These are phyloP conservation scores for Pandemis cinnamomeana DNA, from an alignment of 2,888 invertebrate species.

Conservation along the genomic window DNA sequence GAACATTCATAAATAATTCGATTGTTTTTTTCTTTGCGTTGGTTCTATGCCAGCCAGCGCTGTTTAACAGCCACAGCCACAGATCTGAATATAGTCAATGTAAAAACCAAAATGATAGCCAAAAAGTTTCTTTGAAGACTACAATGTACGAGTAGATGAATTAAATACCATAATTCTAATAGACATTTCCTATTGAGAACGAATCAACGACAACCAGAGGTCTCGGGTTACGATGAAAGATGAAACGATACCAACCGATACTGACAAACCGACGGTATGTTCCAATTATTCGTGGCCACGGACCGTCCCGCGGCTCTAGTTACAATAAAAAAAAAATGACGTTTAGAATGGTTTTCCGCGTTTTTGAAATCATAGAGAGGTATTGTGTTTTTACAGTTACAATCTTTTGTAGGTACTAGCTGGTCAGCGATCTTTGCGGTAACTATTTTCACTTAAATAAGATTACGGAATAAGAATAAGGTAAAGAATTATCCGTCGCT, in stretches of 20 bases:
- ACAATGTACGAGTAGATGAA: constrained; percentile 11
- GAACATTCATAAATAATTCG: not conserved
- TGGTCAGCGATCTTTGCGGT: too few relatives aligned
- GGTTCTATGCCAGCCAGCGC: not conserved
- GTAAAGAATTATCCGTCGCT: too few relatives aligned
- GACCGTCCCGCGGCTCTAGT: constrained; percentile 21
- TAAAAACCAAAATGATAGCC: constrained; percentile 1
- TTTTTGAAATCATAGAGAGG: constrained; percentile 22
- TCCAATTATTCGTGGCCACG: constrained; percentile 45
- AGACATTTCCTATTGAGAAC: constrained; percentile 42
- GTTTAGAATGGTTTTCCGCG: constrained; percentile 17
- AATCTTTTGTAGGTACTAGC: not conserved
- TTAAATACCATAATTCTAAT: constrained; percentile 43
- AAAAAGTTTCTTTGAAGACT: constrained; percentile 10
- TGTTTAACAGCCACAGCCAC: not conserved
- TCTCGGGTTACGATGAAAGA: constrained; percentile 35
- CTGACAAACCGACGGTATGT: constrained; percentile 20
- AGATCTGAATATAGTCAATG: not conserved
- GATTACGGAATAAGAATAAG: too few relatives aligned
- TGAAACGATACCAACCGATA: constrained; percentile 27
- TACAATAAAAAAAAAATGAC: constrained; percentile 30
- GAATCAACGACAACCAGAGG: constrained; percentile 33
- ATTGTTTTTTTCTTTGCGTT: not conserved
- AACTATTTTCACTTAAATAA: too few relatives aligned
- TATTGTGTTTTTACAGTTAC: not conserved